A percentile compares a stretch with the other conserved stretches of the same genome.
phyloP scores from a whole-genome alignment of 1,140 invertebrate species.

The Nautilus pompilius region DNA sequence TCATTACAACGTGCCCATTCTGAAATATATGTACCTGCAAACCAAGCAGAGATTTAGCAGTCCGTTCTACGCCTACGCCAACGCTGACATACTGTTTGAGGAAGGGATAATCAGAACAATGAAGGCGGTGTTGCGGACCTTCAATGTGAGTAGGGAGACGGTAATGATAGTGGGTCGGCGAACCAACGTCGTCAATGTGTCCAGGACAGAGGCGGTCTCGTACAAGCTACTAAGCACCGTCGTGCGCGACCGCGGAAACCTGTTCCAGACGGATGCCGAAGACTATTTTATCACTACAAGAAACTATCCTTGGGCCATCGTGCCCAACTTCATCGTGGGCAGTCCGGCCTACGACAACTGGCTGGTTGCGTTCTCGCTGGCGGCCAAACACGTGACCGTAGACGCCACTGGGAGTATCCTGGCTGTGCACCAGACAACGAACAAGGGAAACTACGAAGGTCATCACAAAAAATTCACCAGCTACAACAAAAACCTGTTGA shows the following conservation, averaged over 20 bases:
- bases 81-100: conserved; percentile 35
- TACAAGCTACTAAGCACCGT: conserved; percentile 11
- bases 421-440: conserved; percentile 35
- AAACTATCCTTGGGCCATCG: conserved; percentile 25
- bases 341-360: conserved; percentile 35
- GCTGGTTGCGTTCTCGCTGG: conserved; percentile 23
- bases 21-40: conserved; percentile 28
- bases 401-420: conserved; percentile 26
- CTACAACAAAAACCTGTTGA: conserved; percentile 22
- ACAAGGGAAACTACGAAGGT: conserved; percentile 27
- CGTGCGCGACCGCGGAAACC: conserved; percentile 14
- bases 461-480: conserved; percentile 14
- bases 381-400: conserved; percentile 18
- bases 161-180: conserved; percentile 20
- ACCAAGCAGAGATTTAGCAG: conserved; percentile 16
- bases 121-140: conserved; percentile 4
- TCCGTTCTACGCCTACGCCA: conserved; percentile 31
- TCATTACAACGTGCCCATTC: conserved; percentile 14
- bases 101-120: conserved; percentile 20
- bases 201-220: conserved; percentile 13
- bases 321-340: conserved; percentile 35
- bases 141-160: conserved; percentile 1
- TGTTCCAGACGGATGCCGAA: conserved; percentile 26
- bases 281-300: conserved; percentile 33
- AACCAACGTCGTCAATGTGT: conserved; percentile 26